Evolutionary conservation across 2,797 vertebrate genomes (phyloP).

Genomic region (Sylvilagus floridanus): DNA sequence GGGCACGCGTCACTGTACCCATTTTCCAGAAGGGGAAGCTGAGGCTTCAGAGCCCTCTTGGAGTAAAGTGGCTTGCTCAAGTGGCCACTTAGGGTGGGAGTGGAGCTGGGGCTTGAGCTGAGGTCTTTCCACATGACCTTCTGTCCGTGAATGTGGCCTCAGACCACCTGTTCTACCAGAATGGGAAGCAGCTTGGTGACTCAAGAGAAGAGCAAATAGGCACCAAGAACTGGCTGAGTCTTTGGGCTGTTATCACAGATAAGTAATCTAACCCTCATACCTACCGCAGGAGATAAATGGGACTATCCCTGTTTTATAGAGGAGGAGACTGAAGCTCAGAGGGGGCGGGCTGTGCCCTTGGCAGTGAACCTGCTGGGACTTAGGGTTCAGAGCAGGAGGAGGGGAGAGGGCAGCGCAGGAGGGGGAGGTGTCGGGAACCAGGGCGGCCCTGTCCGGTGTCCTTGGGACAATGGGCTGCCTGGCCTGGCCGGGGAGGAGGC

Average conservation of each 20-base stretch:
- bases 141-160: background rate
- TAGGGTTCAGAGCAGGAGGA: background rate
- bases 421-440: background rate
- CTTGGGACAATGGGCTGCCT: slow-evolving; percentile 50
- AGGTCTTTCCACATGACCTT: background rate
- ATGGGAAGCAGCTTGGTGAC: background rate
- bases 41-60: slow-evolving; percentile 4
- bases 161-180: slow-evolving; percentile 43
- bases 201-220: background rate
- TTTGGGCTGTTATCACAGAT: background rate
- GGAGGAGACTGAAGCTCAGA: slow-evolving; percentile 5
- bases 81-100: background rate
- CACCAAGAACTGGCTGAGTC: background rate
- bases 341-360: background rate
- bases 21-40: slow-evolving; percentile 57
- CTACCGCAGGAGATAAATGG: background rate
- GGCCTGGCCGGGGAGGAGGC: background rate
- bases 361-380: background rate
- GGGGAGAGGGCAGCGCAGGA: background rate
- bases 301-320: background rate
- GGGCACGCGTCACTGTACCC: background rate
- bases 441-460: slow-evolving; percentile 6
- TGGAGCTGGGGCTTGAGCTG: background rate
- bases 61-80: background rate
- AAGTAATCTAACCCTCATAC: background rate